Evolutionary conservation across 2,888 invertebrate species (phyloP).

Genomic region (Macrophya annulata): DNA sequence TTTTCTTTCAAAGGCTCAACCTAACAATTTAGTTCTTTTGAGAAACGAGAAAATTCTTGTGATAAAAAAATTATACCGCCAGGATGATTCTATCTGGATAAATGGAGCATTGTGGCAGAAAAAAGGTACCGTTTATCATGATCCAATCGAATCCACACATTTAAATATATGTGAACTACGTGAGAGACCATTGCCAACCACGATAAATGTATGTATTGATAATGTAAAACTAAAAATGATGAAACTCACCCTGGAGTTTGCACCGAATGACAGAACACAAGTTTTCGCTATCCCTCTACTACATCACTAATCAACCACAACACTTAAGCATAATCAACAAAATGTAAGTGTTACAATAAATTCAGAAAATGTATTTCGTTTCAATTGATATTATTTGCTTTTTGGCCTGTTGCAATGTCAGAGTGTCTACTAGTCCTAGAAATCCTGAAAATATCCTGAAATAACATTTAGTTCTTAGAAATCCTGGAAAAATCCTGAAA

Average conservation of each 20-base stretch:
- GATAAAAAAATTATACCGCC: conserved; percentile 18
- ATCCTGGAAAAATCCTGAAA: conserved; percentile 9
- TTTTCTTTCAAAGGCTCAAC: conserved; percentile 30
- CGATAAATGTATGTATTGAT: conserved; percentile 25
- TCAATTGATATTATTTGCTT: background rate
- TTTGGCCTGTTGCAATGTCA: conserved; percentile 13
- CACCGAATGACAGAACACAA: conserved; percentile 21
- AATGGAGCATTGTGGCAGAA: conserved; percentile 26
- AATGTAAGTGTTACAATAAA: conserved; percentile 23
- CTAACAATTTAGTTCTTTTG: conserved; percentile 35
- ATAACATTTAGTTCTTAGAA: background rate
- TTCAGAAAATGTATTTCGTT: conserved; percentile 17
- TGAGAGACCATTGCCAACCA: conserved; percentile 15
- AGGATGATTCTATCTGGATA: conserved; percentile 17
- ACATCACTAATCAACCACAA: conserved; percentile 36
- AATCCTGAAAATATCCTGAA: conserved; percentile 18
- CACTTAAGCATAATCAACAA: conserved; percentile 20
- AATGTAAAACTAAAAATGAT: conserved; percentile 35
- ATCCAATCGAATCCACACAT: conserved; percentile 27
- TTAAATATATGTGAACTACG: conserved; percentile 35
- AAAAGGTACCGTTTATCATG: conserved; percentile 23
- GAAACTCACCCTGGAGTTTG: conserved; percentile 26
- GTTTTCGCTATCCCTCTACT: conserved; percentile 33
- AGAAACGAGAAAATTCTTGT: conserved; percentile 30
- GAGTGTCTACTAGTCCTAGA: conserved; percentile 11